A percentile compares a stretch with the other conserved stretches of the same genome.
Evolutionary conservation across 2,888 invertebrate species (phyloP).

Genomic region (Leucania comma): DNA sequence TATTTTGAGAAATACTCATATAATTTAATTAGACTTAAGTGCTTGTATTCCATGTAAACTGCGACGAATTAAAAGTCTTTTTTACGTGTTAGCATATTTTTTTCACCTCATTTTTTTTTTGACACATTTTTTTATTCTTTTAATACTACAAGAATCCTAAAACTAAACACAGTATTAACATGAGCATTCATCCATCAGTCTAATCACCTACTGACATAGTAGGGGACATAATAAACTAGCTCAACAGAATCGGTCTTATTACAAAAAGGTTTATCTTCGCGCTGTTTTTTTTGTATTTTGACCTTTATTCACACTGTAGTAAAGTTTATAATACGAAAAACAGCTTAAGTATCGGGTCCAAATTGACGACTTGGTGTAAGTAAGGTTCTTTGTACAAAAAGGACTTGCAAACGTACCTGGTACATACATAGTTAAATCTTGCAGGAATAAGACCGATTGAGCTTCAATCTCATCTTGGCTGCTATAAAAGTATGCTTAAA

Average conservation of each 20-base stretch:
- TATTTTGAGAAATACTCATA: too few relatives aligned
- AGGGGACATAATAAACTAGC: background rate
- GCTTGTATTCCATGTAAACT: background rate
- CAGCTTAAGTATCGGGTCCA: background rate
- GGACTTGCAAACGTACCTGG: background rate
- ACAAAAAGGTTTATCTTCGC: background rate
- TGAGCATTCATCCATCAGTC: background rate
- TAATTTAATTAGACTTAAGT: background rate
- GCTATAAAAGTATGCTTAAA: background rate
- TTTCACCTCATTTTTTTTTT: conserved; percentile 4
- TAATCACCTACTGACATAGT: background rate
- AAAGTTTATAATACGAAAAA: background rate
- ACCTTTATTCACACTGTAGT: background rate
- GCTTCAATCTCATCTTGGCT: background rate
- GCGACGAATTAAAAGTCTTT: conserved; percentile 14
- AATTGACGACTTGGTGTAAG: background rate
- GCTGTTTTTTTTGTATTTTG: background rate
- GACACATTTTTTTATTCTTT: too few relatives aligned
- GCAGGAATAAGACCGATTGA: background rate
- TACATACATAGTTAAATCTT: background rate
- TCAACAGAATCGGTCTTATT: conserved; percentile 3
- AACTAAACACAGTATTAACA: background rate
- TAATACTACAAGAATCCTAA: background rate
- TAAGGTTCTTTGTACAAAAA: background rate
- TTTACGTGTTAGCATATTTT: conserved; percentile 7